phyloP scores from a whole-genome alignment of 2,888 invertebrate genomes.

The Caenorhabditis sp. region DNA sequence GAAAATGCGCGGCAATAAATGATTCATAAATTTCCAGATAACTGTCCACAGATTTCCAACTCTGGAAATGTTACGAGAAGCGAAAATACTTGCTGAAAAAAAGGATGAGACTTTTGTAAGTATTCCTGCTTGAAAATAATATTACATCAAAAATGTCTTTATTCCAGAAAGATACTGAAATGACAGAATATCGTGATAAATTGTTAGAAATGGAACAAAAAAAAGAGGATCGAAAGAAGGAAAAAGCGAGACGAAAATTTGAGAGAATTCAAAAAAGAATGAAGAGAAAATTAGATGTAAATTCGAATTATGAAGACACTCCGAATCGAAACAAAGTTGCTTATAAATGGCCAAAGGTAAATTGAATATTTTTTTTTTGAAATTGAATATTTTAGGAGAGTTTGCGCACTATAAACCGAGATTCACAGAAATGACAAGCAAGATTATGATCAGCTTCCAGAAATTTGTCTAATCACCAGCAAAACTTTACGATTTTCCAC shows the following conservation, averaged over 20 bases:
- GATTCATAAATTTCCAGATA: slow-evolving; percentile 8
- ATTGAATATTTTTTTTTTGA: neutral
- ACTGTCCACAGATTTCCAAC: slow-evolving; percentile 27
- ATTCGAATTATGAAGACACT: neutral
- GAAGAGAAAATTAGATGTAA: slow-evolving; percentile 4
- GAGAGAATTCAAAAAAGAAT: slow-evolving; percentile 7
- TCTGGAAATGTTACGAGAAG: slow-evolving; percentile 8
- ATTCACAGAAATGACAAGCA: too few relatives aligned
- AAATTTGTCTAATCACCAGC: neutral
- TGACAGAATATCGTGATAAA: slow-evolving; percentile 25
- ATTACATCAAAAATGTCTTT: neutral
- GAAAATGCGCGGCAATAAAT: too few relatives aligned
- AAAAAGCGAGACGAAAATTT: neutral
- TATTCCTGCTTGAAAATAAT: neutral
- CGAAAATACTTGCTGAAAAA: slow-evolving; percentile 22
- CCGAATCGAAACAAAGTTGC: neutral
- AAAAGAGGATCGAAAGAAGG: slow-evolving; percentile 5
- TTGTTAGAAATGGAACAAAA: slow-evolving; percentile 12
- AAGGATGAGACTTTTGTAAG: slow-evolving; percentile 35
- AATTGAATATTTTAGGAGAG: neutral
- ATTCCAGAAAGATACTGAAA: slow-evolving; percentile 35
- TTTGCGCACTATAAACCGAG: too few relatives aligned
- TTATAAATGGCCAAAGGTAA: neutral
- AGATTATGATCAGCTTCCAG: too few relatives aligned
- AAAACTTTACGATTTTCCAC: neutral